Conservation (phyloP, 2,797 vertebrate genomes). For the Tenualosa thibaudeaui region DNA sequence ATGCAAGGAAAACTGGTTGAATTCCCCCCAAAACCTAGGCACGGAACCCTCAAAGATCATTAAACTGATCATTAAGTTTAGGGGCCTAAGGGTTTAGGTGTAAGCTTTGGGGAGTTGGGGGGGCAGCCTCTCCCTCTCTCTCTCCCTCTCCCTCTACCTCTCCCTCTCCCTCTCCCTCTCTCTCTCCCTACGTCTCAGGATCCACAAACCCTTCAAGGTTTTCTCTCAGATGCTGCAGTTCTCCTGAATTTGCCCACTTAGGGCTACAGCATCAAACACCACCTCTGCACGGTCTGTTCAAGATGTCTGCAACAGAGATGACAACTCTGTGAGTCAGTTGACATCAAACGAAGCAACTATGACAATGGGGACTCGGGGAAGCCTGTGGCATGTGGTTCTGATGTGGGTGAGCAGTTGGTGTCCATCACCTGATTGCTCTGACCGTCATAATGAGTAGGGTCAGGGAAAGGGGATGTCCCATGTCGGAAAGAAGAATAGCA, state of each 20-base stretch:
- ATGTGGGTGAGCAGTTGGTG: not conserved
- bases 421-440: not conserved
- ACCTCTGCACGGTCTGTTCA: not conserved
- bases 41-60: too few relatives aligned
- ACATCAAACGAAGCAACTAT: not conserved
- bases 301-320: too few relatives aligned
- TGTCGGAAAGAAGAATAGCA: conserved; percentile 9
- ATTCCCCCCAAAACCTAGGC: too few relatives aligned
- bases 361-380: not conserved
- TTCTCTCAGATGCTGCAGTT: not conserved
- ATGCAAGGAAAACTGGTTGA: too few relatives aligned
- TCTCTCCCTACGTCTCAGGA: too few relatives aligned
- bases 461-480: not conserved
- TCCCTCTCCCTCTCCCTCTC: too few relatives aligned
- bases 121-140: too few relatives aligned
- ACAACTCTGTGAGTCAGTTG: not conserved
- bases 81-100: too few relatives aligned
- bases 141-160: too few relatives aligned
- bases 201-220: not conserved
- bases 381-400: not conserved
- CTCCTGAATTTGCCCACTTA: not conserved
- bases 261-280: not conserved
- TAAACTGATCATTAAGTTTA: too few relatives aligned
- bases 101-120: too few relatives aligned
- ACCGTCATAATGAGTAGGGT: not conserved